Evolutionary conservation across 2,113 vertebrate species (phyloP), one percentile per base, ranked within the genome.

Genomic region (Cromileptes altivelis): DNA sequence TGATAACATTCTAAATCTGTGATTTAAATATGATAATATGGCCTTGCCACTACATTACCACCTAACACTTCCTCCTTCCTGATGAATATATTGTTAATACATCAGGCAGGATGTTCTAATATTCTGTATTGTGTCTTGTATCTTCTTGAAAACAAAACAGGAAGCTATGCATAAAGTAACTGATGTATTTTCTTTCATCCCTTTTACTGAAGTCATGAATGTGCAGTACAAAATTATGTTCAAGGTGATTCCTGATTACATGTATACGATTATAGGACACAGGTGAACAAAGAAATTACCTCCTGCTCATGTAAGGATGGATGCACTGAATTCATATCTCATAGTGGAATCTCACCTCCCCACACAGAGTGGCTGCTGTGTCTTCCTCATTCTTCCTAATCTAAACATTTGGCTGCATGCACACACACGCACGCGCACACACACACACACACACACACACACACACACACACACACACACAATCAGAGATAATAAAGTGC

Each of bases 271-370:
- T 19, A 21, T 25, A 19, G 25, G 21, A 55, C 53, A 75, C 6
- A 14, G 56, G 30, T 67, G 50, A 63, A 67, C 27, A 79, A 57
- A 70, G 4, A 65, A 70, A 73, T 77, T 30, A 70, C 53, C 49
- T 78, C 19, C 84, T 78, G 57, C 76, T 76, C 70, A 64, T 53
- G 78, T 86, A 81, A 86, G 65, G 53, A 84, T 82, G 71, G 69
- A 78, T 60, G 82, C 75, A 42, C 71, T 78, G 57, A 85, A 90
- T 75, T 85, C 76, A 90, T 93, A 89, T 86, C 82, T 83, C 82
- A 85, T 47, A 15, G 50, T 67, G 75, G 87, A 89, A 88, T 91
- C 84, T 84, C 82, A 85, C 78, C 77, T 78, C 70, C 74, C 75
- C 49, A 77, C 86, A 79, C 78, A 76, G 67, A 71, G 62, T 76